Evolutionary conservation across 2,113 vertebrate species (phyloP), one percentile per base, ranked within the genome.

Genomic region (Falco punctatus): DNA sequence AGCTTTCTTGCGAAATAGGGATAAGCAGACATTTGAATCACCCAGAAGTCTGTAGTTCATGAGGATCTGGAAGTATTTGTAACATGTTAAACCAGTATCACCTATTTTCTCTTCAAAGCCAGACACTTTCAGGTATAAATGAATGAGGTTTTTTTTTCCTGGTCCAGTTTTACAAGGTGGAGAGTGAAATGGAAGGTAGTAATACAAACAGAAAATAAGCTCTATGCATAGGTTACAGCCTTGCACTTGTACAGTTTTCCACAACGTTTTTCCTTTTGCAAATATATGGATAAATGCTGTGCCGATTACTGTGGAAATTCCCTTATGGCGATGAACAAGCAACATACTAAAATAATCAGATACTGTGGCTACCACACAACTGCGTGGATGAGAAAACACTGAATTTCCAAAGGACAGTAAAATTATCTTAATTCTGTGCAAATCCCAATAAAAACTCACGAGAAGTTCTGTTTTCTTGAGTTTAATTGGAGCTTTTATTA

Each of bases 401-500:
- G 8, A 32, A 55, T 21, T 11, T 64, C 20, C 33, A 15, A 52
- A 77, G 13, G 26, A 78, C 27, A 81, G 26, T 46, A 80, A 82
- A 44, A 72, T 75, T 9, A 38, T 82, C 42, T 33, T 27, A 64
- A 13, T 57, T 69, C 57, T 58, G 12, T 40, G 69, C 54, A 65
- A 71, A 88, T 94, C 81, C 84, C 90, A 95, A 83, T 82, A 79
- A 96, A 96, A 95, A 71, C 59, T 44, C 83, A 93, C 40, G 1
- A 59, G 73, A 82, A 81, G 10, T 49, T 75, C 13, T 0, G 11
- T 73, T 88, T 84, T 49, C 97, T 97, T 55, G 87, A 90, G 92
- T 82, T 93, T 97, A 97, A 98, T 52, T 97, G 85, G 88, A 96
- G 97, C 94, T 98, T 98, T 98, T 98, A 98, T 98, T 98, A 97